Conservation (phyloP, 2,113 vertebrate species). For the Ictalurus furcatus region DNA sequence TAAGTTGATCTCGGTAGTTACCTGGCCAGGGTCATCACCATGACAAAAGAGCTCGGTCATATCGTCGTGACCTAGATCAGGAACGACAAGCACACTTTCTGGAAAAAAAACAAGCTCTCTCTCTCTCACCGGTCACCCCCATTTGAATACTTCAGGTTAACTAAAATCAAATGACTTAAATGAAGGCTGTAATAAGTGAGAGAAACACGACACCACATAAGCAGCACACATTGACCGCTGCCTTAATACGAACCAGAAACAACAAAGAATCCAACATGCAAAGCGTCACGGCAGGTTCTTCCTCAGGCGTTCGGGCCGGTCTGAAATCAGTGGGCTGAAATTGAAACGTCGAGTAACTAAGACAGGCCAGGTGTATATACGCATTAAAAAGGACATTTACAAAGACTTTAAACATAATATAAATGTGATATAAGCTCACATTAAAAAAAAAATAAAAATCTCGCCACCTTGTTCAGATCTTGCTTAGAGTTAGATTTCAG, state of each 20-base stretch:
- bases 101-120: background rate
- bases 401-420: too few relatives aligned
- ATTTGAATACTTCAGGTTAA: conserved; percentile 16
- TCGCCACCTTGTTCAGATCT: background rate
- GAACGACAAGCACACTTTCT: conserved; percentile 15
- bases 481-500: background rate
- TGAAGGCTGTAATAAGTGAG: background rate
- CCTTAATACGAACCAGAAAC: background rate
- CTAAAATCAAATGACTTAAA: conserved; percentile 20
- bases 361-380: too few relatives aligned
- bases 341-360: too few relatives aligned
- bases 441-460: too few relatives aligned
- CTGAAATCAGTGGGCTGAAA: too few relatives aligned
- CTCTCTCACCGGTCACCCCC: background rate
- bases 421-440: too few relatives aligned
- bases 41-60: conserved; percentile 47
- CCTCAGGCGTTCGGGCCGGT: background rate
- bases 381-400: too few relatives aligned
- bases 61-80: conserved; percentile 35
- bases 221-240: background rate
- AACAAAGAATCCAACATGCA: background rate
- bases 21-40: conserved; percentile 45
- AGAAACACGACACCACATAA: background rate
- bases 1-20: conserved; percentile 43
- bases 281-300: background rate